Base-by-base conservation (phyloP, 92 coral and sea anemone species). In the Isaurus tuberculatus region DNA sequence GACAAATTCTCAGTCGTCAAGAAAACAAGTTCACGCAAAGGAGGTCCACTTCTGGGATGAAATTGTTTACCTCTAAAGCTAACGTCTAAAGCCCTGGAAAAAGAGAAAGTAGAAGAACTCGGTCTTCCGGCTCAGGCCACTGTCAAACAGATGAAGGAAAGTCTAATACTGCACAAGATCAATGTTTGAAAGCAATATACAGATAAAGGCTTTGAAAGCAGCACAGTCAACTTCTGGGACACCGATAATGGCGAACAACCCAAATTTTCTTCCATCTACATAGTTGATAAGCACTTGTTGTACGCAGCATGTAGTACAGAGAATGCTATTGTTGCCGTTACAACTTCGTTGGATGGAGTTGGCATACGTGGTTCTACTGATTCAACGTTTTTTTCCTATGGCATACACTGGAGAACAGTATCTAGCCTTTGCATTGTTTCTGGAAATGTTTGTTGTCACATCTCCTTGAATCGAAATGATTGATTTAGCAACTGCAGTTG, bases 101-200 rank as follows among this genome's bases (percentile, higher is more conserved):
- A 65, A 81, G 78, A 66, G 77, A 81, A 15, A 9, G 64, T 81
- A 48, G 57, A 48, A 48, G 57, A 48, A 16, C 8, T 48, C 22
- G 78, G 78, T 42, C 77, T 81, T 81, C 85, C 78, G 27, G 42
- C 48, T 66, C 75, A 67, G 63, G 65, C 66, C 17, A 25, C 85
- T 81, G 85, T 68, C 36, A 65, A 9, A 40, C 66, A 81, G 85
- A 68, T 81, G 85, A 81, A 81, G 65, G 85, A 63, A 68, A 25
- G 66, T 65, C 37, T 81, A 60, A 29, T 67, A 25, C 42, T 65
- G 74, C 73, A 80, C 84, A 80, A 61, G 74, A 80, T 29, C 44
- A 79, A 49, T 48, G 72, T 79, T 60, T 23, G 65, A 79, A 79
- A 79, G 46, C 46, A 40, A 29, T 30, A 40, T 9, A 40, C 9